Conservation (phyloP, 2,797 vertebrate species). For the Diplodus sargus region DNA sequence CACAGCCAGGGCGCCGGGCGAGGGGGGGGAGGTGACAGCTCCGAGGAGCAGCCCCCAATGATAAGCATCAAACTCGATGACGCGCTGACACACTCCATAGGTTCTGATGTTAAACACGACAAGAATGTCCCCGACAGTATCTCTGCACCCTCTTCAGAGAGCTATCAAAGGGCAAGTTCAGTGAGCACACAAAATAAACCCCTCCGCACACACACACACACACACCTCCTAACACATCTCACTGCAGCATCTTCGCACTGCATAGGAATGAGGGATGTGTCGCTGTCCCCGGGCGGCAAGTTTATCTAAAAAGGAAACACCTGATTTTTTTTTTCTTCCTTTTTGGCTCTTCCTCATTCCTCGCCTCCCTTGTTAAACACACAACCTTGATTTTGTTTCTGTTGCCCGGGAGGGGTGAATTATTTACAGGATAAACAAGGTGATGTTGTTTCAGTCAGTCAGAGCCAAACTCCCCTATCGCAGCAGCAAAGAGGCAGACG, state of each 20-base stretch:
- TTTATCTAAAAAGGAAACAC: constrained; percentile 83
- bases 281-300: constrained; percentile 78
- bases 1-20: constrained; percentile 24
- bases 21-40: constrained; percentile 53
- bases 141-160: constrained; percentile 66
- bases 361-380: constrained; percentile 80
- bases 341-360: constrained; percentile 67
- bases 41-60: constrained; percentile 56
- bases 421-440: constrained; percentile 86
- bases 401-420: constrained; percentile 79
- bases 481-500: constrained; percentile 71
- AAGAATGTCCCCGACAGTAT: constrained; percentile 75
- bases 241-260: constrained; percentile 75
- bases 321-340: constrained; percentile 55
- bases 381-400: constrained; percentile 82
- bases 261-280: constrained; percentile 79
- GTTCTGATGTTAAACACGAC: constrained; percentile 74
- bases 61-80: constrained; percentile 73
- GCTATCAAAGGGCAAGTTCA: constrained; percentile 79
- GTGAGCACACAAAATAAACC: constrained; percentile 63
- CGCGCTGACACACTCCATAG: constrained; percentile 68
- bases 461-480: constrained; percentile 72
- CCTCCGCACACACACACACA: constrained; percentile 26
- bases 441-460: constrained; percentile 80
- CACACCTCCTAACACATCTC: constrained; percentile 63